Evolutionary conservation across 2,113 vertebrate species (phyloP).

Genomic region (Anhinga anhinga): DNA sequence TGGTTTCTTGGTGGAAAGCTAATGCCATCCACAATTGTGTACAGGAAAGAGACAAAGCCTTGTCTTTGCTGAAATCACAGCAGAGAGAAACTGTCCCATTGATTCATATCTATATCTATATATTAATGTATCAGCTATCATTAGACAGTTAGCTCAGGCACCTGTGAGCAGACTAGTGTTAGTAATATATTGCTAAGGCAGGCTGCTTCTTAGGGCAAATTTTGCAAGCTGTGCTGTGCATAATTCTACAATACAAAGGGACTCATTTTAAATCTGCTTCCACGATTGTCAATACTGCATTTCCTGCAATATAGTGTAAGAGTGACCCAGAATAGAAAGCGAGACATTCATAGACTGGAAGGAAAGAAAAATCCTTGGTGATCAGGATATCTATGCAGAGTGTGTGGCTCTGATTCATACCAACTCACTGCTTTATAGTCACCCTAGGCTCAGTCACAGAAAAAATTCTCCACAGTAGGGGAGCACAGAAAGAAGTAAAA

Average conservation of each 20-base stretch:
- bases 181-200: background rate
- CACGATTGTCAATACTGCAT: fast-evolving
- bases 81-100: background rate
- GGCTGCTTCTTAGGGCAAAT: background rate
- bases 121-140: background rate
- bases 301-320: background rate
- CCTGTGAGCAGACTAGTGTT: background rate
- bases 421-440: background rate
- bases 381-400: background rate
- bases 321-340: background rate
- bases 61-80: background rate
- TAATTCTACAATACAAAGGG: background rate
- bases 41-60: background rate
- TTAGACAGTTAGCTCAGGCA: background rate
- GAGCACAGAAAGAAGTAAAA: background rate
- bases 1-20: background rate
- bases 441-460: background rate
- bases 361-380: background rate
- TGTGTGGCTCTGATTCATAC: background rate
- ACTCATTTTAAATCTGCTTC: background rate
- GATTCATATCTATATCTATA: background rate
- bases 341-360: background rate
- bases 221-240: background rate
- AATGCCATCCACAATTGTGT: background rate
- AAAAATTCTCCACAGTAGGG: background rate